Evolutionary conservation across 1,140 invertebrate species (phyloP), one percentile per base, ranked within the genome.

Genomic region (Subanguina moxae): DNA sequence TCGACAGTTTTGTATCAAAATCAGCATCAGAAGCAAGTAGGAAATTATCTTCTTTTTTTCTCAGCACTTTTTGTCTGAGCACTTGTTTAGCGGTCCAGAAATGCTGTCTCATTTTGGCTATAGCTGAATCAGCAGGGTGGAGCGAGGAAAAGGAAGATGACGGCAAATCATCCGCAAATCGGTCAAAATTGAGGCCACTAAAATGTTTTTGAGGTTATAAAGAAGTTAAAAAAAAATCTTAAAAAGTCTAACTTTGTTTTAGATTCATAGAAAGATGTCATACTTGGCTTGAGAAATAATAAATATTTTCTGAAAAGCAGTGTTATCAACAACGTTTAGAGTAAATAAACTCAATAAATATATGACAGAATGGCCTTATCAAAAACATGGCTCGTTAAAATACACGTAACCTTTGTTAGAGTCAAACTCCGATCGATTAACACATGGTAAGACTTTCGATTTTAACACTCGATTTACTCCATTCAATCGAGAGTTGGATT

Each of bases 61-160:
- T 93, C 19, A 99, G 15, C n/a, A 52, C 85, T 86, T 94, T 97
- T 76, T 90, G 87, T 63, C 93, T 89, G 28, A 98, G 89, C 57
- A 90, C 89, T 85, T 97, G 94, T 82, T 97, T 97, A 1, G 94
- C 96, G 32, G 96, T 90, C 94, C 94, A 99, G 84, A 92, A 97
- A 71, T 95, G 92, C 83, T 94, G 91, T 83, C 96, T 92, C 88
- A 95, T 90, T 83, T 90, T 90, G 25, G 87, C 86, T 0, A 90
- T 84, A 0, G 88, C 85, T 38, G 87, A 88, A 56, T 84, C 84
- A 67, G 86, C 85, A 61, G 83, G 80, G 58, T 21, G 3, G 38
- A 32, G 28, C 3, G 27, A 30, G 52, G 52, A 56, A 23, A 13
- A 5, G 19, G 19, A 21, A n/a, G n/a, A 21, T 3, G 58, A 30